Conservation (phyloP, 2,888 invertebrate species). For the Melanostoma mellinum region DNA sequence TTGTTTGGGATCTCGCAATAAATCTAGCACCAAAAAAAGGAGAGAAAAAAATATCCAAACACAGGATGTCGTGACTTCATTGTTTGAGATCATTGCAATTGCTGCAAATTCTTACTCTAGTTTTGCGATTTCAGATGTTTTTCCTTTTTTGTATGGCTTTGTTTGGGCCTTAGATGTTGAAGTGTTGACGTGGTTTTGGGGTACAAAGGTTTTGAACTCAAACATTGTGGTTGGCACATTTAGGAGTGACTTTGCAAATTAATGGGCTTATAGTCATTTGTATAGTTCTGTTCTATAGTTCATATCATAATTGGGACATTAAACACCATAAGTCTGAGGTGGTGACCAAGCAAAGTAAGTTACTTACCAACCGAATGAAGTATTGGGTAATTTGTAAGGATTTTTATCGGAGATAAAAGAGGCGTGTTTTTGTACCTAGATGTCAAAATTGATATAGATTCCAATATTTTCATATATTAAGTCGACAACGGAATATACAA, state of each 20-base stretch:
- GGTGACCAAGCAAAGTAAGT: too few relatives aligned
- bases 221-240: conserved; percentile 44
- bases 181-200: conserved; percentile 21
- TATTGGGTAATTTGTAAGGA: too few relatives aligned
- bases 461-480: too few relatives aligned
- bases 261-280: conserved; percentile 39
- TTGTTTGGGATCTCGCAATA: conserved; percentile 68
- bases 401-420: too few relatives aligned
- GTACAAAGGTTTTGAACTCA: conserved; percentile 59
- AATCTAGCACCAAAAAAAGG: conserved; percentile 36
- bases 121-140: conserved; percentile 16
- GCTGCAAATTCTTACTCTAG: conserved; percentile 52
- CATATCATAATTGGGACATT: conserved; percentile 45
- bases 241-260: conserved; percentile 66
- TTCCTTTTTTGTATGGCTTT: not conserved
- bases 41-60: not conserved
- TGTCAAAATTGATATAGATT: too few relatives aligned
- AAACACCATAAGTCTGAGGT: not conserved
- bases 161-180: conserved; percentile 12
- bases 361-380: too few relatives aligned
- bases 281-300: conserved; percentile 28
- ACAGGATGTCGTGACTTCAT: conserved; percentile 65
- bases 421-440: too few relatives aligned
- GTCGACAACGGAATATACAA: too few relatives aligned
- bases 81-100: conserved; percentile 48